Evolutionary conservation across 2,888 invertebrate species (phyloP).

Genomic region (Phalera bucephala): DNA sequence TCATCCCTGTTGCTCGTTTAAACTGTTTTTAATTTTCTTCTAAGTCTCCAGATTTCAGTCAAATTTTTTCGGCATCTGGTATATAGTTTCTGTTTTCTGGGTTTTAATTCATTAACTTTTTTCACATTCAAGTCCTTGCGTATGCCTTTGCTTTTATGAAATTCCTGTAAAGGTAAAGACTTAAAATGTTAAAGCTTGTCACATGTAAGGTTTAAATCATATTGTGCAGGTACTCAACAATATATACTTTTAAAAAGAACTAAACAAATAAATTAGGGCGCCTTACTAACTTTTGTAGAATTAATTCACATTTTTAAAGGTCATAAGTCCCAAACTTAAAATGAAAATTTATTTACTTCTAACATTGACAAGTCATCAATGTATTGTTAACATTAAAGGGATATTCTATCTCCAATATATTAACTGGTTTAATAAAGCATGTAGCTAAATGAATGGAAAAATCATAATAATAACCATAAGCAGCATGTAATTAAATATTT

Average conservation of each 20-base stretch:
- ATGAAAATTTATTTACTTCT: too few species aligned
- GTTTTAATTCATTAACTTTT: slow-evolving; percentile 3
- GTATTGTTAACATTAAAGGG: too few species aligned
- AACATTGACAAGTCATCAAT: too few species aligned
- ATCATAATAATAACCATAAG: background rate
- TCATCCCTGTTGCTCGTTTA: slow-evolving; percentile 2
- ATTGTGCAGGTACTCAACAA: background rate
- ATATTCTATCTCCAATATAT: background rate
- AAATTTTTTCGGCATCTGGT: slow-evolving; percentile 8
- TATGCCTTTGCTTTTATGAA: background rate
- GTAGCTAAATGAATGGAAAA: background rate
- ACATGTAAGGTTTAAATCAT: background rate
- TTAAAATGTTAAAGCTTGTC: background rate
- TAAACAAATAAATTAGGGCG: background rate
- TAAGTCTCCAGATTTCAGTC: slow-evolving; percentile 5
- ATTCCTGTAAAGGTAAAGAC: slow-evolving; percentile 2
- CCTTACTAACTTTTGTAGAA: background rate
- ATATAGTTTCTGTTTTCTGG: slow-evolving; percentile 6
- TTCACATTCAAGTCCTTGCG: slow-evolving; percentile 1
- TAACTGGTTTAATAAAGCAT: background rate
- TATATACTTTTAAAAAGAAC: background rate
- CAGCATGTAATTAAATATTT: background rate
- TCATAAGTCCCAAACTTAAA: too few species aligned
- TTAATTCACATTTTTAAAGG: too few species aligned
- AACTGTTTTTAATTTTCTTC: slow-evolving; percentile 6